Evolutionary conservation across 2,113 vertebrate species (phyloP), one percentile per base, ranked within the genome.

Genomic region (Heterotilapia buettikoferi): DNA sequence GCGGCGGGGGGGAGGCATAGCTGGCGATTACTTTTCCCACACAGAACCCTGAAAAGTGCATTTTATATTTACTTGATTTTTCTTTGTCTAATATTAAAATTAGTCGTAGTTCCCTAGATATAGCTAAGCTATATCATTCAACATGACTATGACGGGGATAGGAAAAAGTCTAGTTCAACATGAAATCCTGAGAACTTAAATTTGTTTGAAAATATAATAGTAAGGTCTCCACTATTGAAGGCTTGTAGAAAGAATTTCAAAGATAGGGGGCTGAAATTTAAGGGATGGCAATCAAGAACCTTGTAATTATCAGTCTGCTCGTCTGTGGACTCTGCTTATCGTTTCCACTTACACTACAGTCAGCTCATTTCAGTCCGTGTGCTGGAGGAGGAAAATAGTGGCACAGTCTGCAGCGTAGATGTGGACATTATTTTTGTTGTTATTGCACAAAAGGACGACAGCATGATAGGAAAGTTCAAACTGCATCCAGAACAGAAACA

Each of bases 21-120:
- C n/a, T n/a, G n/a, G 2, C 3, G 4, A 26, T 9, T 59, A 31
- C 56, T 2, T 31, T 33, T 61, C 16, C 29, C 1, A 61, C 29
- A 61, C 0, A 19, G 9, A 0, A 33, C 5, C 9, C 16, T 19
- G 16, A 19, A 61, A 33, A 61, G 29, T 19, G 59, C 2, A 19
- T 63, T 63, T 63, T 61, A 61, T 61, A 61, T 19, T 2, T 33
- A 33, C 59, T 63, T 63, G 9, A 33, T 19, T 63, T 33, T 0
- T 63, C 59, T 63, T 63, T 63, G 59, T 33, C 59, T 63, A 63
- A 63, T 63, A 33, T 63, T 63, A 63, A 33, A 61, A 1, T 33
- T 33, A 2, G 29, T 3, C 0, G 9, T 63, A 63, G 59, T 19
- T 63, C 59, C 9, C 0, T 6, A 33, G 3, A 63, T 11, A 36